A percentile compares a stretch with the other conserved stretches of the same genome.
Evolutionary conservation across 1,140 invertebrate species (phyloP).

Genomic region (Temnothorax nylanderi): DNA sequence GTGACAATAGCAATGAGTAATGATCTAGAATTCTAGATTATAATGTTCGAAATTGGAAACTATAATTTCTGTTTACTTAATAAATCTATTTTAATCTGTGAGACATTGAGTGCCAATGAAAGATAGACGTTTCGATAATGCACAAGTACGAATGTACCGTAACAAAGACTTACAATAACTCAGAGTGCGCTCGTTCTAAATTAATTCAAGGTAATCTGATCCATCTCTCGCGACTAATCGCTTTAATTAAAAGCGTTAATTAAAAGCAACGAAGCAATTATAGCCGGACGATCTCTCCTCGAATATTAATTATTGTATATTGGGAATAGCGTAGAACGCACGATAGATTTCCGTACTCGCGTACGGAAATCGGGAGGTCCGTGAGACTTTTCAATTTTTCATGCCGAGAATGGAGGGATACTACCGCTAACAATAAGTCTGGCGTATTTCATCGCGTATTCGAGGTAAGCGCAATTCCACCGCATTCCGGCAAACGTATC

Average conservation of each 20-base stretch:
- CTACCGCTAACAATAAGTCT: background rate
- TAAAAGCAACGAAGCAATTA: constrained; percentile 22
- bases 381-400: background rate
- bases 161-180: constrained; percentile 8
- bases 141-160: background rate
- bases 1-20: background rate
- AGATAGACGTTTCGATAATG: background rate
- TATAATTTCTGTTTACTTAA: background rate
- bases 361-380: background rate
- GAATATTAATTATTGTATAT: constrained; percentile 29
- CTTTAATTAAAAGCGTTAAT: constrained; percentile 41
- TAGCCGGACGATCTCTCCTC: background rate
- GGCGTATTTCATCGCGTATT: background rate
- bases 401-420: background rate
- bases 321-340: background rate
- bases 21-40: background rate
- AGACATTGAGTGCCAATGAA: background rate
- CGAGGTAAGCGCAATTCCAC: background rate
- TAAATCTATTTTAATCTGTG: background rate
- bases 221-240: constrained; percentile 9
- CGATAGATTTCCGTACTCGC: background rate
- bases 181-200: background rate
- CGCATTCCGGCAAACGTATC: background rate
- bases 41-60: background rate
- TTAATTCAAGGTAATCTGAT: constrained; percentile 48